phyloP scores from a whole-genome alignment of 2,113 vertebrate species.

The Spea multiplicata region DNA sequence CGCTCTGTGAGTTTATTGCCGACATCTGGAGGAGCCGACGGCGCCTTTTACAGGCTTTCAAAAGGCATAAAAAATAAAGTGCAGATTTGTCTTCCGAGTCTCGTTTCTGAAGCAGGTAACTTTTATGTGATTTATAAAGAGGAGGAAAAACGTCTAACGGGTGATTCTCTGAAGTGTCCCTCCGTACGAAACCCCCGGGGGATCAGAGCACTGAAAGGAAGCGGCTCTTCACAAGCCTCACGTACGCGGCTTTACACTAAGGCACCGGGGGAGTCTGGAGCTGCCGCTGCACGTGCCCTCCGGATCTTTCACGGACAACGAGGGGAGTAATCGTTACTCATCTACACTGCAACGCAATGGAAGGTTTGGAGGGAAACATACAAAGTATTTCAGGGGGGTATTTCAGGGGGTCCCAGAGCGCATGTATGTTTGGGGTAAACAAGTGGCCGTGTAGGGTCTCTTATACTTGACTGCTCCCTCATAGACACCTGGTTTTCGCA shows the following conservation, averaged over 20 bases:
- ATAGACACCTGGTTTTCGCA: too few species aligned
- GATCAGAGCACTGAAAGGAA: background rate
- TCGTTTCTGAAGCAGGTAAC: constrained; percentile 37
- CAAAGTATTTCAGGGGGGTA: too few species aligned
- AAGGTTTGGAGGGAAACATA: too few species aligned
- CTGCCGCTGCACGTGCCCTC: background rate
- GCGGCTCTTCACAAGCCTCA: too few species aligned
- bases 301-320: background rate
- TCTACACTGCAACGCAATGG: too few species aligned
- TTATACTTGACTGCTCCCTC: too few species aligned
- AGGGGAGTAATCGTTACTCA: too few species aligned
- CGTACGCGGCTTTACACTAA: too few species aligned
- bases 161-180: constrained; percentile 22
- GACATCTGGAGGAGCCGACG: constrained; percentile 40
- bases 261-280: background rate
- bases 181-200: background rate
- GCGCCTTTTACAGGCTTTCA: constrained; percentile 35
- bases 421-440: too few species aligned
- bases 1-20: constrained; percentile 30
- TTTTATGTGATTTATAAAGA: constrained; percentile 43
- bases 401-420: too few species aligned
- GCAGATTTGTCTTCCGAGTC: constrained; percentile 35
- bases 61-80: constrained; percentile 44
- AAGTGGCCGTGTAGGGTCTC: too few species aligned
- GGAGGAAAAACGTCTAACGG: background rate